Conservation (phyloP, 2,797 vertebrate genomes). For the Huso huso region DNA sequence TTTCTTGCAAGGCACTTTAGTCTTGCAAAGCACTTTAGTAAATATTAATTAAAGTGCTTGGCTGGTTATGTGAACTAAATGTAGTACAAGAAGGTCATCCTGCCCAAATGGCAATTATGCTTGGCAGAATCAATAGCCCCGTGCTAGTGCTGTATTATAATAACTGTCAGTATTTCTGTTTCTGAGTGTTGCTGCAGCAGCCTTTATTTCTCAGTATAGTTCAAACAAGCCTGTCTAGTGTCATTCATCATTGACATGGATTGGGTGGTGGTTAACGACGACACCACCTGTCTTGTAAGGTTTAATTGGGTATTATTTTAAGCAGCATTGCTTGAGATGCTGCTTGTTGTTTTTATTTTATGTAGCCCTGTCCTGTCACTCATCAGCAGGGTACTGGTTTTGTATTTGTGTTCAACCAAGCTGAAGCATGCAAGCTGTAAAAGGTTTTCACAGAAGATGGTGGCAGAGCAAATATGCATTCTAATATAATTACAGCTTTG, state of each 20-base stretch:
- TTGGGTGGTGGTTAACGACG: neutral
- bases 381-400: too few relatives aligned
- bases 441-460: too few relatives aligned
- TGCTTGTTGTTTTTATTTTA: too few relatives aligned
- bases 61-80: slow-evolving; percentile 16
- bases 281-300: slow-evolving; percentile 23
- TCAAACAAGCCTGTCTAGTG: neutral
- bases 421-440: too few relatives aligned
- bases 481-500: too few relatives aligned
- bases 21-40: slow-evolving; percentile 29
- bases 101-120: slow-evolving; percentile 36
- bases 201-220: slow-evolving; percentile 9
- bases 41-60: slow-evolving; percentile 34
- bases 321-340: too few relatives aligned
- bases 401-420: too few relatives aligned
- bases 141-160: slow-evolving; percentile 23
- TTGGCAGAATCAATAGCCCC: slow-evolving; percentile 26
- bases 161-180: slow-evolving; percentile 14
- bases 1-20: slow-evolving; percentile 34
- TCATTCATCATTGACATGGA: slow-evolving; percentile 1
- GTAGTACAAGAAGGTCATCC: slow-evolving; percentile 34
- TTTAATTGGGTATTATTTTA: slow-evolving; percentile 26
- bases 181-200: slow-evolving; percentile 35
- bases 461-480: too few relatives aligned
- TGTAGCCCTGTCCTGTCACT: too few relatives aligned